phyloP scores from a whole-genome alignment of 1,140 invertebrate species.

The Belonocnema kinseyi region DNA sequence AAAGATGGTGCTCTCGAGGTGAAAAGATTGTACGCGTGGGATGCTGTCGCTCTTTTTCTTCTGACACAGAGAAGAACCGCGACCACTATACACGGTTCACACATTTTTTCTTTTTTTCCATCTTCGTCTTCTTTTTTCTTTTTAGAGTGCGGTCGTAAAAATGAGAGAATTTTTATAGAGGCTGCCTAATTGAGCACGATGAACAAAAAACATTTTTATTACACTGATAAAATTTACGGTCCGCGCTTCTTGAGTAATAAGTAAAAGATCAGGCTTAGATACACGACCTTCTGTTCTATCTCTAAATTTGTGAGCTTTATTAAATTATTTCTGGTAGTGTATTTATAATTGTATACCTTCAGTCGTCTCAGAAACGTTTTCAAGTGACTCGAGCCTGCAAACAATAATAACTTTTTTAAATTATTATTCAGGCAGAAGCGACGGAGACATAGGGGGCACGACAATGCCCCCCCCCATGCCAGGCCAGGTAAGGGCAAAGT shows the following conservation, averaged over 20 bases:
- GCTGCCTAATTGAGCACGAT: constrained; percentile 6
- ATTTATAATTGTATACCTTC: neutral
- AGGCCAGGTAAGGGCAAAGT: too few relatives aligned
- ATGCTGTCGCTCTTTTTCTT: constrained; percentile 7
- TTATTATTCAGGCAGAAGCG: too few relatives aligned
- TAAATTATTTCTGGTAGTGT: neutral
- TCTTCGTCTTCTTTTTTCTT: constrained; percentile 1
- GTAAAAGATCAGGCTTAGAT: neutral
- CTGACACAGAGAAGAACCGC: neutral
- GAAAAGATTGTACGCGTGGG: neutral
- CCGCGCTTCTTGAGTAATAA: neutral
- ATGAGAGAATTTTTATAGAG: neutral
- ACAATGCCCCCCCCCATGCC: too few relatives aligned
- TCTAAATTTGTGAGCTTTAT: neutral
- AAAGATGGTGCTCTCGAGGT: constrained; percentile 48
- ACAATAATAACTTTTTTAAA: too few relatives aligned
- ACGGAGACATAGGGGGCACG: too few relatives aligned
- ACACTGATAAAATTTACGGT: neutral
- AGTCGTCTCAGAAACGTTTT: neutral
- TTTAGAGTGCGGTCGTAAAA: constrained; percentile 7
- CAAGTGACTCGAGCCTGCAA: neutral
- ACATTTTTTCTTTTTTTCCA: neutral
- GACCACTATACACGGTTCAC: neutral
- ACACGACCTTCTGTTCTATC: neutral
- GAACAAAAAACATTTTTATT: constrained; percentile 16